Base-by-base conservation (phyloP, 1,140 invertebrate species). In the Bombus sibiricus region DNA sequence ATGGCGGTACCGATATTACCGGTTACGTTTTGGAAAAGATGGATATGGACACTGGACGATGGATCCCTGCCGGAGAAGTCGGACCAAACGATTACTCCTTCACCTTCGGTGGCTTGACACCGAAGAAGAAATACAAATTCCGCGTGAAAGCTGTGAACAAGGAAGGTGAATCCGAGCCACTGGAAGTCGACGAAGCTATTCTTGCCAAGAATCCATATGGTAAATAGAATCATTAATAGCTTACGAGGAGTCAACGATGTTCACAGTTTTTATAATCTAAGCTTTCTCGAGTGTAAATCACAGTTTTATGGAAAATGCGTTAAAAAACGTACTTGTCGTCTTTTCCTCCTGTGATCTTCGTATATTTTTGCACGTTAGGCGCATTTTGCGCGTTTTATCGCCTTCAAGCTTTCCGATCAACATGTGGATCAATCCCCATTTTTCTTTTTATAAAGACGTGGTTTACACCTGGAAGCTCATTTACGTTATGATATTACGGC, bases 121-220 rank as follows among this genome's bases (percentile, higher is more conserved):
- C 98, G 1, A 99, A 99, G 91, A 99, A 99, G 95, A 99, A 98
- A 91, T 99, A 99, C 95, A 99, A 99, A 95, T 99, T 99, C 96
- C 96, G 99, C 71, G 99, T 99, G 1, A 99, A 98, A 91, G 99
- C 99, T 53, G 98, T 99, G 53, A 99, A 99, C 94, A 99, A 99
- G 93, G 99, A 99, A 95, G 99, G 99, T 3, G 98, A 99, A 95
- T 99, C 99, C 0, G 99, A 99, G 90, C 98, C 99, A 41, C 95
- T 99, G 69, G 98, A 99, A 94, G 98, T 98, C 43, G 97, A 97
- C 22, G 98, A 98, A 90, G 95, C 97, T 9, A 98, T 99, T 89
- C 88, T 97, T 53, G 99, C 99, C 47, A 99, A 98, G 94, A 99
- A 99, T 96, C 99, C 99, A 78, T 99, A 99, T 92, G 98, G 98